A percentile compares a stretch with the other conserved stretches of the same genome.
Evolutionary conservation across 2,888 invertebrate species (phyloP).

Genomic region (Trissoscelio sp.): DNA sequence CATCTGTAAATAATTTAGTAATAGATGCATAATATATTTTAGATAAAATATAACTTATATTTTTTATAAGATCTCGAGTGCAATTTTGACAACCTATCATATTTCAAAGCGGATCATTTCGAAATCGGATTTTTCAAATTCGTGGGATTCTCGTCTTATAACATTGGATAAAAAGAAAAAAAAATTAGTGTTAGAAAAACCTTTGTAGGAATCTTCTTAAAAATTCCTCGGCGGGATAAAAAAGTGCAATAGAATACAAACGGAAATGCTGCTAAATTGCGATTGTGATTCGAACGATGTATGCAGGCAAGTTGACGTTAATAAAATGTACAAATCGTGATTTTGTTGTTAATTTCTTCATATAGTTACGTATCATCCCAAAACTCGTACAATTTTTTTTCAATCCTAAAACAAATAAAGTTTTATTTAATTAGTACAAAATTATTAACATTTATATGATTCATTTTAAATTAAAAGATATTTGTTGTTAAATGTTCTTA

Average conservation of each 20-base stretch:
- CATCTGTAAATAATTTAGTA: conserved; percentile 60
- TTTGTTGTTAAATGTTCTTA: conserved; percentile 3
- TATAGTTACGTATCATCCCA: background rate
- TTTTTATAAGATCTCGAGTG: conserved; percentile 61
- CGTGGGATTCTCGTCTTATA: conserved; percentile 60
- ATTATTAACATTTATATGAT: too few relatives aligned
- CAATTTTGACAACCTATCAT: conserved; percentile 41
- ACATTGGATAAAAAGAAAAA: conserved; percentile 66
- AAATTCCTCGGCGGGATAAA: conserved; percentile 66
- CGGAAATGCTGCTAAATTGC: conserved; percentile 66
- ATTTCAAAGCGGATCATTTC: conserved; percentile 37
- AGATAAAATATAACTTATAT: conserved; percentile 60
- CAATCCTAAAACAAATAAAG: too few relatives aligned
- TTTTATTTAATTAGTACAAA: too few relatives aligned
- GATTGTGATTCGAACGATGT: conserved; percentile 67
- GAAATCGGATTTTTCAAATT: conserved; percentile 58
- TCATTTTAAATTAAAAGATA: too few relatives aligned
- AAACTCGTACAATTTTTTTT: background rate
- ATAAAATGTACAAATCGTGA: conserved; percentile 69
- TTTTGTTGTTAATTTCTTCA: conserved; percentile 13
- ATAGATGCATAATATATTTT: conserved; percentile 61
- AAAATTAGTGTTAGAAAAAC: conserved; percentile 67
- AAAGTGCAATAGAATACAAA: conserved; percentile 68
- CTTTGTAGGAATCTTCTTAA: conserved; percentile 66
- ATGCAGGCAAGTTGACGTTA: conserved; percentile 68